Percentiles rank a stretch among this genome's conserved stretches.
These are phyloP conservation scores for Epirrhoe tristata DNA, from an alignment of 2,888 invertebrate genomes.

Conservation along the genomic window DNA sequence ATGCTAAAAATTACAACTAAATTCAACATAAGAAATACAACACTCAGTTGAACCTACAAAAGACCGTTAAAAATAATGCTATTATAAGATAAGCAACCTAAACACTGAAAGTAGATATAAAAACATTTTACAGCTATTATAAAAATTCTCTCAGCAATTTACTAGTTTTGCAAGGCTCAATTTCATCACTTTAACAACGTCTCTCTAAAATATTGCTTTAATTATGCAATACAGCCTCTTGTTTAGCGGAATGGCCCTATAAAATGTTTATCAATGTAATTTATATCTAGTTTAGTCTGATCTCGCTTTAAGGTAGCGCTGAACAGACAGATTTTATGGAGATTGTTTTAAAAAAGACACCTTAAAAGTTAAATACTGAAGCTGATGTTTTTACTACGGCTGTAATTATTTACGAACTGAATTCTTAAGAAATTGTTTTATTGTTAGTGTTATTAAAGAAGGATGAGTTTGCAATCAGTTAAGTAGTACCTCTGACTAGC, in stretches of 20 bases:
- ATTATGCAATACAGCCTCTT: conserved; percentile 46
- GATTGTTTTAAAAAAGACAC: not conserved
- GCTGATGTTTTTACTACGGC: no score
- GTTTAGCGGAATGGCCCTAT: conserved; percentile 46
- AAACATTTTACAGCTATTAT: conserved; percentile 8
- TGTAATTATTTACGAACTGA: no score
- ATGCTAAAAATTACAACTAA: no score
- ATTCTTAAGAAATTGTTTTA: no score
- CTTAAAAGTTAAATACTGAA: not conserved
- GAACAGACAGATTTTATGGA: conserved; percentile 9
- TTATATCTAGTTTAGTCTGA: conserved; percentile 45
- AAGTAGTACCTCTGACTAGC: no score
- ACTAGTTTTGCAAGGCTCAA: conserved; percentile 25
- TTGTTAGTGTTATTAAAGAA: no score
- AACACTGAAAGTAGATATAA: not conserved
- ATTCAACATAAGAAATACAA: not conserved
- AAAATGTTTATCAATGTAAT: conserved; percentile 48
- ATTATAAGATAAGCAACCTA: not conserved
- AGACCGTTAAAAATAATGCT: not conserved
- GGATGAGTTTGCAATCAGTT: no score
- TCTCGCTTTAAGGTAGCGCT: conserved; percentile 30
- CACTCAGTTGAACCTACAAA: not conserved
- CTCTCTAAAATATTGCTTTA: conserved; percentile 44
- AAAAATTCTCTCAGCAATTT: conserved; percentile 15
- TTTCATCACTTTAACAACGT: conserved; percentile 37